Evolutionary conservation across 2,888 invertebrate genomes (phyloP).

Genomic region (Cephus runcator): DNA sequence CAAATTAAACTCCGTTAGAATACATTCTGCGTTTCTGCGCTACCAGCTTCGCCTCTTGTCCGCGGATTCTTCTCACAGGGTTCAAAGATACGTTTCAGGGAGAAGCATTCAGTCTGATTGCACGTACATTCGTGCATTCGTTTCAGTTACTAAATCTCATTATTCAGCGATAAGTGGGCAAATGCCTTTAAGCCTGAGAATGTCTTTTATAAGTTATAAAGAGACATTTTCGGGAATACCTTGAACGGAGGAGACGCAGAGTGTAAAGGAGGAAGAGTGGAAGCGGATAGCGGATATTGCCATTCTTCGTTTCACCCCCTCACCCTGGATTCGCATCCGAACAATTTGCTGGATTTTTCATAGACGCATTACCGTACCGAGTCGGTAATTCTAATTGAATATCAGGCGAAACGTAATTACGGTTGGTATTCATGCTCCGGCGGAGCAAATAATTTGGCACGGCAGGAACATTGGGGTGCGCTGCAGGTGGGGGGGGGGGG

Average conservation of each 20-base stretch:
- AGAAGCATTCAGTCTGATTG: neutral
- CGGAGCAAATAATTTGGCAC: conserved; percentile 64
- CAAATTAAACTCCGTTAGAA: conserved; percentile 46
- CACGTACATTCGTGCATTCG: neutral
- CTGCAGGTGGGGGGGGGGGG: conserved; percentile 6
- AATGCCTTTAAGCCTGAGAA: neutral
- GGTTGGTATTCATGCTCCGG: conserved; percentile 64
- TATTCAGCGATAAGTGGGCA: no score
- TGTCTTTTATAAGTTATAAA: neutral
- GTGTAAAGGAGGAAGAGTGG: conserved; percentile 25
- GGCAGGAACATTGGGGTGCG: conserved; percentile 39
- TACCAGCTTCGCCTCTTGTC: neutral
- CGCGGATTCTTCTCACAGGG: neutral
- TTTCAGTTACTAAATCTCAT: neutral
- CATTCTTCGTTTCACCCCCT: neutral
- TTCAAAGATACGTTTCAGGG: neutral
- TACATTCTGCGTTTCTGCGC: neutral
- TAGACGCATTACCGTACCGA: neutral
- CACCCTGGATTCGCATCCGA: neutral
- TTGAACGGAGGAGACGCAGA: conserved; percentile 6
- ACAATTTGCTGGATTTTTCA: neutral
- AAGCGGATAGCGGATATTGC: conserved; percentile 26
- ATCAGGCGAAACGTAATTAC: conserved; percentile 65
- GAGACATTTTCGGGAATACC: neutral
- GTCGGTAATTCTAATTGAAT: conserved; percentile 59